Conservation (phyloP, 2,888 invertebrate species). For the Embidobia sp. region DNA sequence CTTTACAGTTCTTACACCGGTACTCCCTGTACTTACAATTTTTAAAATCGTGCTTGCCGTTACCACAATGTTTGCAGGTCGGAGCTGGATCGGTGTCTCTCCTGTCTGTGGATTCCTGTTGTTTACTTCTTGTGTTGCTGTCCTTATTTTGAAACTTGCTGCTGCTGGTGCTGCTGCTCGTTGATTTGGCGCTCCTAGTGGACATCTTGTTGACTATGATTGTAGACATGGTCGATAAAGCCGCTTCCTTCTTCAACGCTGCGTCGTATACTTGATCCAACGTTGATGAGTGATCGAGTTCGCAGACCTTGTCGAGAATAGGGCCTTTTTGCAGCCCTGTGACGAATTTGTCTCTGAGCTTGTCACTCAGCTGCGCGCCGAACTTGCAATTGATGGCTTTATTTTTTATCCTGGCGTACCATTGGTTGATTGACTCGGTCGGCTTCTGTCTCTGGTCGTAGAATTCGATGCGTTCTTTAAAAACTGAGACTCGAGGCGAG, state of each 20-base stretch:
- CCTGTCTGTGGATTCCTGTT: not conserved
- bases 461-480: constrained; percentile 38
- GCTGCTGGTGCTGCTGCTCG: not conserved
- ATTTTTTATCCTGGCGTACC: constrained; percentile 73
- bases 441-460: constrained; percentile 68
- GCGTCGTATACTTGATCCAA: constrained; percentile 44
- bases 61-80: constrained; percentile 44
- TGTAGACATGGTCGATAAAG: constrained; percentile 35
- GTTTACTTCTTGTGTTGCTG: not conserved
- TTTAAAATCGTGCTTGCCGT: constrained; percentile 35
- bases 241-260: constrained; percentile 59
- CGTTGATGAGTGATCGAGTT: constrained; percentile 27
- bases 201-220: not conserved
- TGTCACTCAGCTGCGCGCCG: constrained; percentile 56
- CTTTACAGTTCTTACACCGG: constrained; percentile 30
- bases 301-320: constrained; percentile 43
- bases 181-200: constrained; percentile 1
- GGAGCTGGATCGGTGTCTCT: not conserved
- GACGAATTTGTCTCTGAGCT: constrained; percentile 68
- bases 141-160: not conserved
- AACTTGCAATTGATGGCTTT: constrained; percentile 62
- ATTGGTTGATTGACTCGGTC: constrained; percentile 46
- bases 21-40: constrained; percentile 45
- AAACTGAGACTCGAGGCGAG: constrained; percentile 20
- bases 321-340: constrained; percentile 48